Percentiles rank a stretch among this genome's conserved stretches.
Conservation (phyloP, 35 echinoderm and acorn worm species). For the Lytechinus pictus region DNA sequence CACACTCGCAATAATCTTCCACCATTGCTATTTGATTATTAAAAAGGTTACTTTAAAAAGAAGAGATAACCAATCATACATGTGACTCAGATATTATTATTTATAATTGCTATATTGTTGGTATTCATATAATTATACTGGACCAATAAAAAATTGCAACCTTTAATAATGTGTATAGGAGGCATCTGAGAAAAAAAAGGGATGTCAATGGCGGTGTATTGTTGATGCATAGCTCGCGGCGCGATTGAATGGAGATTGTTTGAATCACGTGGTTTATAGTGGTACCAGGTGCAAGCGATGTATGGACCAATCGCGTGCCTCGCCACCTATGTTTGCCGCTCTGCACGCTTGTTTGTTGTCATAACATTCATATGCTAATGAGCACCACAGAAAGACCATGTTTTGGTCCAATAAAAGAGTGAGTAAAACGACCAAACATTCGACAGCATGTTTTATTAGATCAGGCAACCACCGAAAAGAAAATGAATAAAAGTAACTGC, state of each 20-base stretch:
- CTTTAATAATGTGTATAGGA: neutral
- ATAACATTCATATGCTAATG: slow-evolving; percentile 31
- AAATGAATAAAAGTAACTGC: neutral
- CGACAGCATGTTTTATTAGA: neutral
- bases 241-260: slow-evolving; percentile 35
- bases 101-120: neutral
- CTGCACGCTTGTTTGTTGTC: slow-evolving; percentile 38
- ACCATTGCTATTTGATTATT: neutral
- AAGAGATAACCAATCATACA: neutral
- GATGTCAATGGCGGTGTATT: neutral
- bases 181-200: neutral
- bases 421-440: neutral
- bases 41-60: neutral
- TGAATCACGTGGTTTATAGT: slow-evolving; percentile 33
- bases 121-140: neutral
- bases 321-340: neutral
- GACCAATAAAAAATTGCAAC: neutral
- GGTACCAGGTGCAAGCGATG: slow-evolving; percentile 44
- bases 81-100: neutral
- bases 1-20: neutral
- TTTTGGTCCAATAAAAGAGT: neutral
- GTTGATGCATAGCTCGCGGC: slow-evolving; percentile 17
- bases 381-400: neutral
- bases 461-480: neutral
- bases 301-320: slow-evolving; percentile 23